phyloP scores from a whole-genome alignment of 2,797 vertebrate species.

The Leontopithecus rosalia region DNA sequence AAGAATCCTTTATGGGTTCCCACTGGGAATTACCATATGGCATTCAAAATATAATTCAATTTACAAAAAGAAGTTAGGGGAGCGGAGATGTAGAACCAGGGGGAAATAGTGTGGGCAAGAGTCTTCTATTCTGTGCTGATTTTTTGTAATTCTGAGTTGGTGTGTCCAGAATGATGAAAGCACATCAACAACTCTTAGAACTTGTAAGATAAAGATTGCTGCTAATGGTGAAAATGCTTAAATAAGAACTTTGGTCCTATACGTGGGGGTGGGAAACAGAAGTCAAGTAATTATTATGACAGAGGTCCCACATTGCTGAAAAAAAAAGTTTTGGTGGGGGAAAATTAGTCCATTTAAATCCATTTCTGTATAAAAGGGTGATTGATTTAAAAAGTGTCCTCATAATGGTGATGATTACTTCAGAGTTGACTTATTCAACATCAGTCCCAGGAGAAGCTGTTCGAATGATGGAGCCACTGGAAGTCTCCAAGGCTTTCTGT shows the following conservation, averaged over 20 bases:
- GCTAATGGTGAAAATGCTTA: not conserved
- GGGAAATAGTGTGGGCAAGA: fast-evolving
- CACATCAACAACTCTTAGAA: not conserved
- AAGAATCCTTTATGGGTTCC: not conserved
- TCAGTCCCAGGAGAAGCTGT: not conserved
- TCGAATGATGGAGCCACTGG: no score
- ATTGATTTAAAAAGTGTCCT: not conserved
- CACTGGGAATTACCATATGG: not conserved
- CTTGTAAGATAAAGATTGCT: not conserved
- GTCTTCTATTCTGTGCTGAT: not conserved
- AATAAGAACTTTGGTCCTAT: not conserved
- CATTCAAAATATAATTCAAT: not conserved
- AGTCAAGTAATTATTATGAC: not conserved
- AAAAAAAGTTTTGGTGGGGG: not conserved
- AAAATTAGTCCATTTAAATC: not conserved
- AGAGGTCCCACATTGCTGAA: not conserved
- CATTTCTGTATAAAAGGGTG: not conserved
- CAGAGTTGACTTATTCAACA: not conserved
- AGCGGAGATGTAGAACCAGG: fast-evolving
- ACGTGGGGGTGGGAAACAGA: not conserved
- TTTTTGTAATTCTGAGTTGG: not conserved
- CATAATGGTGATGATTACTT: not conserved
- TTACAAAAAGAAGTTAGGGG: not conserved
- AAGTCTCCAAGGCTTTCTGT: not conserved
- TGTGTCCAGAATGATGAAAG: not conserved